Base-by-base conservation (phyloP, 2,888 invertebrate genomes). In the Limnephilus rhombicus region DNA sequence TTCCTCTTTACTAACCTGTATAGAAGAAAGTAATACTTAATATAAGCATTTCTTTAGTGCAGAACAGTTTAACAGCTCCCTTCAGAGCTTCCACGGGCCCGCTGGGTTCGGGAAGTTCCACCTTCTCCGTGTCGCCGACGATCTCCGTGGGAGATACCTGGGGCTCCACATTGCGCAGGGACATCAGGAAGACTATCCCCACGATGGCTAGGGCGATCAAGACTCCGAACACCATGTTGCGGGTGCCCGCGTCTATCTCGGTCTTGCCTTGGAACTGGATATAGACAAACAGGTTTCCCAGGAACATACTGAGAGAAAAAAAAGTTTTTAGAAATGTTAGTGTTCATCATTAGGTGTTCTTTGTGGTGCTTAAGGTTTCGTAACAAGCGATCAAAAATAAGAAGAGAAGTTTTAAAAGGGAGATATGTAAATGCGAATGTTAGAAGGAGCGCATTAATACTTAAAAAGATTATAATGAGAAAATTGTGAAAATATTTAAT, bases 211-310 rank as follows among this genome's bases (percentile, higher is more conserved):
- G 97, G 0, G 96, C 97, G 0, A 97, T 97, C 90, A 99, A 96
- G 0, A 98, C 98, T 91, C 97, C 97, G 95, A 99, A 99, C 11
- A 99, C 98, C 3, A 98, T 95, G 88, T 96, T 97, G 37, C 99
- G 96, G 0, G 98, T 98, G 15, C 96, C 96, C 89, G 96, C 94
- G 93, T 98, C 97, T 82, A 99, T 98, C 91, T 97, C 96, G 0
- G 96, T 96, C 95, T 98, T 97, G 90, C 98, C 98, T 96, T 97
- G 97, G 96, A 99, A 99, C 95, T 98, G 97, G 95, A 98, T 98
- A 95, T 97, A 99, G 41, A 99, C 99, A 96, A 99, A 99, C 53
- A 99, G 96, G 95, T 99, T 99, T 91, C 99, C 99, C 95, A 98
- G 97, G 95, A 99, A 98, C 96, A 99, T 97, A 94, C 99, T 99